Evolutionary conservation across 1,140 invertebrate genomes (phyloP), one percentile per base, ranked within the genome.

Genomic region (Medauroidea extradentata): DNA sequence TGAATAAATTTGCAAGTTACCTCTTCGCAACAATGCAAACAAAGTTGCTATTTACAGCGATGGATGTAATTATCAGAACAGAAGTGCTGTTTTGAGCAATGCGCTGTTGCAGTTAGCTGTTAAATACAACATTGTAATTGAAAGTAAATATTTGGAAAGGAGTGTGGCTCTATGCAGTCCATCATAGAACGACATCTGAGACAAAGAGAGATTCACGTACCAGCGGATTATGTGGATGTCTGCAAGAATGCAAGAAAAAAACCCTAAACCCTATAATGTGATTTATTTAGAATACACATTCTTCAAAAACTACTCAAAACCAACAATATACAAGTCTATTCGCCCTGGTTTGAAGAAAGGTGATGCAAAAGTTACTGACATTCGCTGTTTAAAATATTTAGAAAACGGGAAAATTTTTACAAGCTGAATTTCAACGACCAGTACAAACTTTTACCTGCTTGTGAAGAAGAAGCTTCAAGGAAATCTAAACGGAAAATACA

Each of bases 81-180:
- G 69, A 29, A 71, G 69, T 50, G 23, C 57, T n/a, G 56, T 65
- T 4, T 23, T 69, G 25, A 60, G 67, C 14, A 69, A 66, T 62
- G 63, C 67, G 8, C 52, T 67, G 24, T 16, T 56, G 13, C 16
- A 38, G 13, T 58, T 62, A 39, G 48, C 69, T n/a, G 27, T 27
- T 13, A 52, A 61, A 21, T 53, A 52, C 5, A 34, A 57, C 9
- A 59, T 67, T 21, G 59, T 51, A 9, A 65, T 71, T 27, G 55
- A 34, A 29, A 69, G 70, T 53, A 71, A 72, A 52, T 70, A 61
- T 55, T 57, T 72, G 8, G 68, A 68, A 52, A 34, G 69, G 42
- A 53, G 43, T 43, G 49, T 56, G 42, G 57, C 59, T 27, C 52
- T 2, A 42, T 54, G 52, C 52, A 54, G 8, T n/a, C 52, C 18